Evolutionary conservation across 2,888 invertebrate species (phyloP).

Genomic region (Argyresthia goedartella): DNA sequence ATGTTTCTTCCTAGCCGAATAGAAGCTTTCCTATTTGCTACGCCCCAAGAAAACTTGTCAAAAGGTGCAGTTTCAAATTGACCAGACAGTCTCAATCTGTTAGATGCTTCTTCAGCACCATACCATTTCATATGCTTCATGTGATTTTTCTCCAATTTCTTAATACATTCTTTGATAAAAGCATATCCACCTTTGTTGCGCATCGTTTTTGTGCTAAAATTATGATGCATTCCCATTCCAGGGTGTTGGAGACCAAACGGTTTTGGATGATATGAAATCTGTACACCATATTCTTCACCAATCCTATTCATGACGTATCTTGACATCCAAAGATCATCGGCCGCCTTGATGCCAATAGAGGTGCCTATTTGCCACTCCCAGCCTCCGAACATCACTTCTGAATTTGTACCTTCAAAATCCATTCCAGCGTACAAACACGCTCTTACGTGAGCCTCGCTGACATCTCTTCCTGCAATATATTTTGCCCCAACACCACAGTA

Average conservation of each 20-base stretch:
- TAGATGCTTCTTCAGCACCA: conserved; percentile 92
- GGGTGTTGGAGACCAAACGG: conserved; percentile 87
- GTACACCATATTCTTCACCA: conserved; percentile 87
- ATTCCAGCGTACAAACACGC: conserved; percentile 94
- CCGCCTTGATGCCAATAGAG: conserved; percentile 83
- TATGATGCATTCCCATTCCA: conserved; percentile 89
- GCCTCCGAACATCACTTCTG: conserved; percentile 96
- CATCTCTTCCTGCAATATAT: conserved; percentile 92
- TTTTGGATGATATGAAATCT: conserved; percentile 78
- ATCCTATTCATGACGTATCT: conserved; percentile 85
- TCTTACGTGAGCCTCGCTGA: conserved; percentile 86
- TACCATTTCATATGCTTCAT: conserved; percentile 92
- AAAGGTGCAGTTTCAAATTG: conserved; percentile 95
- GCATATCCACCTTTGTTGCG: conserved; percentile 80
- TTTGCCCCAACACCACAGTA: conserved; percentile 97
- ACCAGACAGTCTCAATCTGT: conserved; percentile 93
- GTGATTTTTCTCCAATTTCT: conserved; percentile 89
- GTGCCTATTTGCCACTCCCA: conserved; percentile 95
- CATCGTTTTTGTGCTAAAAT: conserved; percentile 91
- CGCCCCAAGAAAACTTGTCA: conserved; percentile 90
- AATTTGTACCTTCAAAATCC: conserved; percentile 93
- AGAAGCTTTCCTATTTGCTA: conserved; percentile 92
- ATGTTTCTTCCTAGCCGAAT: conserved; percentile 92
- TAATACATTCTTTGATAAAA: conserved; percentile 90
- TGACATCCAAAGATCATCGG: conserved; percentile 90